These are phyloP conservation scores for Aix galericulata DNA, from an alignment of 2,113 vertebrate genomes.

Conservation along the genomic window DNA sequence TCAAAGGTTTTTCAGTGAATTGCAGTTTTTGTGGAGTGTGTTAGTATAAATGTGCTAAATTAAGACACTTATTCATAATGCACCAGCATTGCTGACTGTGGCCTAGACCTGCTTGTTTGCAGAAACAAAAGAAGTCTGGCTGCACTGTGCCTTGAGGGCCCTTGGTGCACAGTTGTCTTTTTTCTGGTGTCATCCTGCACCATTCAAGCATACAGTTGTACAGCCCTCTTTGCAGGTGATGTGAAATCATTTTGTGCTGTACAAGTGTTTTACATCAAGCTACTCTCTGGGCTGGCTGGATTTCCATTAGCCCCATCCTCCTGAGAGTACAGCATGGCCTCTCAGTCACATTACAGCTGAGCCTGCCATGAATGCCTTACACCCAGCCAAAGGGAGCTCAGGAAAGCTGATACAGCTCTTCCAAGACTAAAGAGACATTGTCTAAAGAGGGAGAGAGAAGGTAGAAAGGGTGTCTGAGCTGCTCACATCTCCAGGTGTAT, in stretches of 20 bases:
- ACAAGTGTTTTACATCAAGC: slow-evolving; percentile 20
- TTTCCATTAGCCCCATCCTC: background rate
- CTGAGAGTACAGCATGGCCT: background rate
- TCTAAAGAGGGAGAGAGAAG: background rate
- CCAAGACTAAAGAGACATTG: background rate
- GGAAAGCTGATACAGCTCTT: background rate
- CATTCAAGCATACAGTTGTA: background rate
- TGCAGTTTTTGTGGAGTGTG: background rate
- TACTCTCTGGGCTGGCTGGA: background rate
- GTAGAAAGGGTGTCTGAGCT: background rate
- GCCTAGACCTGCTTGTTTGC: background rate
- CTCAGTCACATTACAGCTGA: background rate
- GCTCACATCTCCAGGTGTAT: background rate
- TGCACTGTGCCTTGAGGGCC: background rate
- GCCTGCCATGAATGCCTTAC: background rate
- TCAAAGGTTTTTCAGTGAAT: background rate
- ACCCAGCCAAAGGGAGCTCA: background rate
- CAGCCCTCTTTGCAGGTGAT: background rate
- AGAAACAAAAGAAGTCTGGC: background rate
- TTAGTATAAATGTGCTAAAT: background rate
- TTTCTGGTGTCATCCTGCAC: background rate
- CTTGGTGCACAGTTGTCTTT: background rate
- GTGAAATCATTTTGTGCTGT: background rate
- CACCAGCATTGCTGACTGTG: background rate
- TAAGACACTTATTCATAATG: background rate